Percentiles rank a stretch among this genome's conserved stretches.
These are phyloP conservation scores for Eupithecia tripunctaria DNA, from an alignment of 2,888 invertebrate species.

Conservation along the genomic window DNA sequence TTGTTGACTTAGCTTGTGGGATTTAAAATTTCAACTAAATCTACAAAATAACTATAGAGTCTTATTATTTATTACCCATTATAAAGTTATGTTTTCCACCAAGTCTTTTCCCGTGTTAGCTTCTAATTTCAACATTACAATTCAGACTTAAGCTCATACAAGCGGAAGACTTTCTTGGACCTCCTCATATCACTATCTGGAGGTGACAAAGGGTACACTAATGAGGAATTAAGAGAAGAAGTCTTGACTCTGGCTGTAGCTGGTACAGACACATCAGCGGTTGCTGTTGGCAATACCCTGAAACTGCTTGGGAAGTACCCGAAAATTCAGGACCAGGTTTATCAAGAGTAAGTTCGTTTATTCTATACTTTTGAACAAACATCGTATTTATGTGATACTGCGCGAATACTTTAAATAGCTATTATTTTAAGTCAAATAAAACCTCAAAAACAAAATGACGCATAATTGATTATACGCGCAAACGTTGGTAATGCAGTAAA, in stretches of 20 bases:
- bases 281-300: slow-evolving; percentile 71
- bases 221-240: slow-evolving; percentile 84
- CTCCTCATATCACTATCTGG: slow-evolving; percentile 79
- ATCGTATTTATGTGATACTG: neutral
- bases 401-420: no score
- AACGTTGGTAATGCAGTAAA: no score
- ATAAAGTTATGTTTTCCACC: neutral
- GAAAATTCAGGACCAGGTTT: slow-evolving; percentile 74
- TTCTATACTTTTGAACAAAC: neutral
- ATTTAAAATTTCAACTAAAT: no score
- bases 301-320: slow-evolving; percentile 76
- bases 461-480: no score
- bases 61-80: neutral
- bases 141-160: slow-evolving; percentile 64
- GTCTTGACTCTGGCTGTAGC: slow-evolving; percentile 83
- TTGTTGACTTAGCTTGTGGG: no score
- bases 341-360: slow-evolving; percentile 69
- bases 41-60: neutral
- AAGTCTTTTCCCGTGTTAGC: neutral
- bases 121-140: neutral
- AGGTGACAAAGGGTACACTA: slow-evolving; percentile 76
- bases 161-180: slow-evolving; percentile 82
- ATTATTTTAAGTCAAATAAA: neutral
- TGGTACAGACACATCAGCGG: slow-evolving; percentile 82
- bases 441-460: neutral